A percentile compares a stretch with the other conserved stretches of the same genome.
Evolutionary conservation across 1,140 invertebrate species (phyloP).

Genomic region (Calosoma granatense): DNA sequence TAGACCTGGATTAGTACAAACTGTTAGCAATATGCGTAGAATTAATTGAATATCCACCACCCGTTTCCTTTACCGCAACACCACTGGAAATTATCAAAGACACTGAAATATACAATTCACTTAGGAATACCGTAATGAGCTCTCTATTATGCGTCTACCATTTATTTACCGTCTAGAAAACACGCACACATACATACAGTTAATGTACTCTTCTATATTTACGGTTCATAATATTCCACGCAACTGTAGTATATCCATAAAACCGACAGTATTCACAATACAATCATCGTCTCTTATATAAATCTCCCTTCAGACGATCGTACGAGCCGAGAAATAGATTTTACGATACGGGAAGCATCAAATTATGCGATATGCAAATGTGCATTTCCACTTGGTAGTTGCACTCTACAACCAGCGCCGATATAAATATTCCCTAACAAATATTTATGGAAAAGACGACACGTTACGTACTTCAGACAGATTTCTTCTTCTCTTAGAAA

Average conservation of each 20-base stretch:
- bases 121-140: background rate
- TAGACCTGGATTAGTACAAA: constrained; percentile 9
- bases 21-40: constrained; percentile 3
- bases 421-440: no score
- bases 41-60: background rate
- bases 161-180: no score
- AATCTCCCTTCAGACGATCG: background rate
- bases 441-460: no score
- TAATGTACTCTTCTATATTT: background rate
- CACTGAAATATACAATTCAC: constrained; percentile 1
- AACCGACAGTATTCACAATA: no score
- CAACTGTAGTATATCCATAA: background rate
- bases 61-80: background rate
- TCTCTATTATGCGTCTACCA: no score
- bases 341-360: background rate
- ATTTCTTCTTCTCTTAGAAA: no score
- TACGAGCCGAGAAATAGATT: background rate
- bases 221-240: background rate
- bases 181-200: no score
- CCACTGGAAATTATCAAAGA: constrained; percentile 1
- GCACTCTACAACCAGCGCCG: no score
- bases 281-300: no score
- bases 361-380: constrained; percentile 5
- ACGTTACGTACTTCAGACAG: no score
- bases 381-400: background rate